Conservation (phyloP, 2,113 vertebrate species). For the Vireo altiloquus region DNA sequence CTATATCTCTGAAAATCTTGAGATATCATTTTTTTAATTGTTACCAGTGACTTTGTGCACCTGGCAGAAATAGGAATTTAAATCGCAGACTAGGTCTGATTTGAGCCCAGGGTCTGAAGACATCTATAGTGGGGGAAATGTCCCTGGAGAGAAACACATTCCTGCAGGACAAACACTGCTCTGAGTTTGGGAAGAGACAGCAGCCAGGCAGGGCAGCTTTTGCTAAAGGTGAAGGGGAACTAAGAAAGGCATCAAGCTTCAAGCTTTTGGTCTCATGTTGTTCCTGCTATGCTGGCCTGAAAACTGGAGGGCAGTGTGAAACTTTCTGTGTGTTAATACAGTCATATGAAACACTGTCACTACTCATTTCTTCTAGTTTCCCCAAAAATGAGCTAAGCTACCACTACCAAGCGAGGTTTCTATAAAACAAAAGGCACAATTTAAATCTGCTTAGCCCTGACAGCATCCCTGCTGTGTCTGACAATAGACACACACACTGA, state of each 20-base stretch:
- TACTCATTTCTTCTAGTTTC: background rate
- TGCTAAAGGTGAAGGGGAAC: background rate
- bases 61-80: background rate
- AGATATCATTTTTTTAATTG: background rate
- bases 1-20: conserved; percentile 1
- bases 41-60: background rate
- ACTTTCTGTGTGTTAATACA: background rate
- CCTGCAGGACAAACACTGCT: background rate
- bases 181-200: background rate
- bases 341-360: background rate
- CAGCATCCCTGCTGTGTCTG: background rate
- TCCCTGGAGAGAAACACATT: background rate
- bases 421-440: background rate
- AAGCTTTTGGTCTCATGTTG: background rate
- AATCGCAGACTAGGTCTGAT: background rate
- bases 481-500: background rate
- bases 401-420: background rate
- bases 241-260: background rate
- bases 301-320: background rate
- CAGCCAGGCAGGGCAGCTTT: background rate
- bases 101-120: background rate
- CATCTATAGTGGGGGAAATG: background rate
- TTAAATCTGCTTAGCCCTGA: background rate
- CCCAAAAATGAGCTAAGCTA: background rate
- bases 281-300: background rate